These are phyloP conservation scores for Coptodon rendalli DNA, from an alignment of 2,113 vertebrate genomes.

Conservation along the genomic window DNA sequence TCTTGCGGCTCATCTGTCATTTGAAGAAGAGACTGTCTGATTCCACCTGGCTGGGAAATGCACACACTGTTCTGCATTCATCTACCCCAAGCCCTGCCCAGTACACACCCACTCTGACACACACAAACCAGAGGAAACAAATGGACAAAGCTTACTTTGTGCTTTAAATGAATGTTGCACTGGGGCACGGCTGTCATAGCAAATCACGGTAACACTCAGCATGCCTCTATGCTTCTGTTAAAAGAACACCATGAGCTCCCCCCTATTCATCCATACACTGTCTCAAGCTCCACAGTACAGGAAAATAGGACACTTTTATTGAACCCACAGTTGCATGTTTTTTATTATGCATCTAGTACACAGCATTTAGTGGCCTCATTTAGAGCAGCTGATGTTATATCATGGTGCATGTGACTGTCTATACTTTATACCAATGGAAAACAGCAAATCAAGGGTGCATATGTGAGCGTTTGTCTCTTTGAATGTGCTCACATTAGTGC, in stretches of 20 bases:
- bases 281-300: background rate
- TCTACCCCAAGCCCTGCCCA: background rate
- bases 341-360: slow-evolving; percentile 17
- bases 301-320: background rate
- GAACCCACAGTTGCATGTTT: background rate
- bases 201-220: slow-evolving; percentile 32
- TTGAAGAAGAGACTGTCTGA: slow-evolving; percentile 32
- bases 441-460: background rate
- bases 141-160: slow-evolving; percentile 28
- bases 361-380: background rate
- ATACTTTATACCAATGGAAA: background rate
- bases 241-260: slow-evolving; percentile 10
- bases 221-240: slow-evolving; percentile 9
- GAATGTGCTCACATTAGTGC: background rate
- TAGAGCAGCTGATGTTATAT: background rate
- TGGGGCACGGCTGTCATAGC: slow-evolving; percentile 37
- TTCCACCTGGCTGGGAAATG: slow-evolving; percentile 29
- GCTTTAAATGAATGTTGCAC: slow-evolving; percentile 35
- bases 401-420: background rate
- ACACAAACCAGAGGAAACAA: slow-evolving; percentile 12
- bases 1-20: slow-evolving; percentile 30
- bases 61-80: slow-evolving; percentile 7
- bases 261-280: background rate
- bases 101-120: background rate
- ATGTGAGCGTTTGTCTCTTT: background rate